Percentiles rank a stretch among this genome's conserved stretches.
These are phyloP conservation scores for Smutsia temminckii DNA, from an alignment of 2,797 vertebrate species.

Conservation along the genomic window DNA sequence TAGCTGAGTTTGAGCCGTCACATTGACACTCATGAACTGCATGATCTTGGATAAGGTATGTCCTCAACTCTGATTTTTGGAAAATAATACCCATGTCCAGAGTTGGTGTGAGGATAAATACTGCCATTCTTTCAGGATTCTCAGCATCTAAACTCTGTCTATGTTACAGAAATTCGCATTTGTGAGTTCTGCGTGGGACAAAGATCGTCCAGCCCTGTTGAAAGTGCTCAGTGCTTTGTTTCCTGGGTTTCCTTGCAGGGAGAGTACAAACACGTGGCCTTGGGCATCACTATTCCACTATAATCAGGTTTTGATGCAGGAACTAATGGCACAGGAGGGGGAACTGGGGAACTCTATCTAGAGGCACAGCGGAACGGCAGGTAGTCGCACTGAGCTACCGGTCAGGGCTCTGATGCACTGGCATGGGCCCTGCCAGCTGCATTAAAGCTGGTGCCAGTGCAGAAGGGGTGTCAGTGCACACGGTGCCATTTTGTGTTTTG, in stretches of 20 bases:
- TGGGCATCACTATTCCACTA: not conserved
- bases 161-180: not conserved
- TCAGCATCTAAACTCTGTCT: not conserved
- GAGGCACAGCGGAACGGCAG: no score
- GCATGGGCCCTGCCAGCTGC: fast-evolving
- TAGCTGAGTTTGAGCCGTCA: not conserved
- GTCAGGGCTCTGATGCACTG: not conserved
- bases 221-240: not conserved
- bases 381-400: not conserved
- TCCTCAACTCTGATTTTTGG: not conserved
- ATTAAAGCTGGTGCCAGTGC: not conserved
- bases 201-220: not conserved
- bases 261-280: not conserved
- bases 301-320: not conserved
- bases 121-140: not conserved
- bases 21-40: not conserved
- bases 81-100: not conserved
- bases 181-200: not conserved
- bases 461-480: not conserved
- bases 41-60: not conserved
- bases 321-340: not conserved
- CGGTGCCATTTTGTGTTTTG: not conserved
- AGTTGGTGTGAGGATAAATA: not conserved
- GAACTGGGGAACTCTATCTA: not conserved
- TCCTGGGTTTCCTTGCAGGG: not conserved